Base-by-base conservation (phyloP, 92 coral and sea anemone species). In the Porites rus region DNA sequence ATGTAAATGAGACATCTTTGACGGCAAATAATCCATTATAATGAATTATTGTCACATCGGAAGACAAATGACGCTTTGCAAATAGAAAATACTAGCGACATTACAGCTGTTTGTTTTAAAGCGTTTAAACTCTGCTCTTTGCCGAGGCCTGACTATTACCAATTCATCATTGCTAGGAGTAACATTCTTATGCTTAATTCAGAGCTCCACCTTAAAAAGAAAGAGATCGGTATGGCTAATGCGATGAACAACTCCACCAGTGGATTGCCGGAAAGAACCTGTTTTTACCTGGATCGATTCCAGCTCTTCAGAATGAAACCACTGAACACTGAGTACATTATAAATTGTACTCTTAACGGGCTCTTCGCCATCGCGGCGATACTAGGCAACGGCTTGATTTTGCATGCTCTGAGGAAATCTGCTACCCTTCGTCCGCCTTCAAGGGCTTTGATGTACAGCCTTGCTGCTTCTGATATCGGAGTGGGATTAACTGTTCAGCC, bases 401-500 rank as follows among this genome's bases (percentile, higher is more conserved):
- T 83, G 43, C 72, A 25, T 28, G 80, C 87, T 6, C 79, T 83
- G 13, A 50, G 72, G 8, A 83, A 74, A 74, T 83, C 87, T 12
- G 52, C 64, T 7, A 65, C 87, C 0, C 78, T 83, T 46, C 80
- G 87, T 2, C 87, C 87, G 1, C 80, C 87, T 0, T 83, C 87
- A 1, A 75, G 87, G 6, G 87, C 87, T 1, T 63, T 83, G n/a
- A 72, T 83, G 3, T 83, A 62, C 80, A 83, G 87, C 69, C 73
- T 83, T 16, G 87, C 87, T 14, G 79, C 80, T 12, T 83, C 87
- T 10, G 87, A 83, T 74, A 25, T 83, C 50, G 61, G 58, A 1
- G 87, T 83, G 19, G 87, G 87, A 10, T 52, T 74, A 8, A 9
- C 63, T 11, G 87, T 83, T 52, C 87, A 83, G 22, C 87, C 87